Evolutionary conservation across 2,797 vertebrate species (phyloP).

Genomic region (Tinamus major): DNA sequence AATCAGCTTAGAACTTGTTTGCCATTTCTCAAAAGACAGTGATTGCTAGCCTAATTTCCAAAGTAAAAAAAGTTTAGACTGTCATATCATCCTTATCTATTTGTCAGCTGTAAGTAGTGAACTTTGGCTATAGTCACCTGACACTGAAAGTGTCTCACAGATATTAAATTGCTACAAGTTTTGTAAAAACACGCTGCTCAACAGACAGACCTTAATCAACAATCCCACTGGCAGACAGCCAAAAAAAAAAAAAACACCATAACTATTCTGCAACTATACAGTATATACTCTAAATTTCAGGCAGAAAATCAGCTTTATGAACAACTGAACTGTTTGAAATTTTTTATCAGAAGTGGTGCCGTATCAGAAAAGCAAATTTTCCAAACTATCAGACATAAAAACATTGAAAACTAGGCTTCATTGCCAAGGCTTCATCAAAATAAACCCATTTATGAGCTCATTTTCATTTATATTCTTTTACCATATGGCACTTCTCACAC

Average conservation of each 20-base stretch:
- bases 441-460: neutral
- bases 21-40: neutral
- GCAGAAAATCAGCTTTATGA: neutral
- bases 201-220: neutral
- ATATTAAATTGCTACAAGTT: neutral
- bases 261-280: neutral
- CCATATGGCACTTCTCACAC: neutral
- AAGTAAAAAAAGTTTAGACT: neutral
- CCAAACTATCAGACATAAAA: no score
- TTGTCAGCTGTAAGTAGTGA: neutral
- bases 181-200: neutral
- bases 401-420: no score
- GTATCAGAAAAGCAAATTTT: no score
- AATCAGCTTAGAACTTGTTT: neutral
- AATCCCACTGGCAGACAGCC: accelerated
- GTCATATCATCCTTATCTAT: neutral
- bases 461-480: neutral
- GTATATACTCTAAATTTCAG: neutral
- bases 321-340: no score
- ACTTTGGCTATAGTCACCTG: neutral
- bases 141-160: neutral
- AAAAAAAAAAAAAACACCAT: neutral
- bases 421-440: no score
- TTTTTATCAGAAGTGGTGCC: no score
- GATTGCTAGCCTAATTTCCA: neutral